Base-by-base conservation (phyloP, 2,113 vertebrate genomes). In the Rousettus leschenaultii region DNA sequence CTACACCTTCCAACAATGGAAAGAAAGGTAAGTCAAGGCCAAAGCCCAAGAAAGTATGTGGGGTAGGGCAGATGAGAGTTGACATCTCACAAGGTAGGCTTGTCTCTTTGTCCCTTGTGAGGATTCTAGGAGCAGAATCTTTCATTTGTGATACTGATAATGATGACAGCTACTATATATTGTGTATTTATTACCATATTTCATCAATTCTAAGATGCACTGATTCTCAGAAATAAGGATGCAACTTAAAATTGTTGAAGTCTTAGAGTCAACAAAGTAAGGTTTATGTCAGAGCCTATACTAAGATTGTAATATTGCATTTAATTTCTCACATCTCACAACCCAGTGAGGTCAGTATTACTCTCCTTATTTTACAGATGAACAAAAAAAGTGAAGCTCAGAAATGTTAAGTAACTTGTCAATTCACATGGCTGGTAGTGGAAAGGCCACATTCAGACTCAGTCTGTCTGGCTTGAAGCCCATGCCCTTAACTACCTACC, bases 1-100 rank as follows among this genome's bases (percentile, higher is more conserved):
- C 99, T 18, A 99, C 99, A 0, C 99, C 99, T 24, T 99, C 99
- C 86, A 99, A 99, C 98, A 99, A 99, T 0, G 99, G 99, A 96
- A 99, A 99, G 98, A 99, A 99, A 99, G 99, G 99, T 99, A 98
- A 19, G 97, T 96, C 7, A 5, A 74, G n/a, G n/a, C 57, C 51
- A 6, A n/a, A 38, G 28, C 33, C n/a, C n/a, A 11, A 33, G 51
- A n/a, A 40, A 40, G 2, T 10, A 1, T 68, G 14, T 8, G 3
- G 35, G 21, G n/a, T 1, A 6, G 35, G 33, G 38, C 51, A 63
- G 26, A 30, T 3, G 8, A 59, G 73, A 73, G 15, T 59, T 55
- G 55, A 59, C 43, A 38, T 38, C 43, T 40, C 30, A 8, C 4
- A 26, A 73, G 68, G 65, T 8, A 19, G 4, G 26, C 16, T 35